Evolutionary conservation across 2,797 vertebrate species (phyloP), one percentile per base, ranked within the genome.

Genomic region (Tadarida brasiliensis): DNA sequence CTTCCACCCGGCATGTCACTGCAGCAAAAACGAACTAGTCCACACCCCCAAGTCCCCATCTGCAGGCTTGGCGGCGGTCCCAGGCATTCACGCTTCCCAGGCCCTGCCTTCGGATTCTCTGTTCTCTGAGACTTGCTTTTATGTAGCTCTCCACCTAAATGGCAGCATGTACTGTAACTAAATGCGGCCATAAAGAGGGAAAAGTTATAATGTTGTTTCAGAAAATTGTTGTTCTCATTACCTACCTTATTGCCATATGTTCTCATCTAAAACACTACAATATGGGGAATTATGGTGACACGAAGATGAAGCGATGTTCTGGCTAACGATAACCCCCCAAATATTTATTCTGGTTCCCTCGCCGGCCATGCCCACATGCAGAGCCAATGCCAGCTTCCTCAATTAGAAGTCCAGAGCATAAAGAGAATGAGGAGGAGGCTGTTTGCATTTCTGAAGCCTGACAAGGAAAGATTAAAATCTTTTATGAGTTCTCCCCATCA

Each of bases 361-460:
- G 96, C 19, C 30, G 98, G 96, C 77, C 24, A 91, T 77, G 91
- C 92, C 61, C 97, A 96, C 97, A 97, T 98, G 93, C 98, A 98
- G 98, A 98, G 98, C 98, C 98, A 98, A 98, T 97, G 96, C 96
- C 96, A 11, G 88, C 85, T 98, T 97, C 94, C 93, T 98, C 98
- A 98, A 98, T 98, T 97, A 96, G 96, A 47, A 80, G 94, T 96
- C 95, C 97, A 91, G 97, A 89, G 87, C 92, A 97, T 77, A 96
- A 93, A 96, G 92, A 98, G 97, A 98, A 97, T 86, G 97, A 97
- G 90, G 89, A 96, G 87, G 90, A 97, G 87, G 97, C 96, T 61
- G 81, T 97, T 97, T 95, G 96, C 85, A 5, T 97, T 98, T 96
- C 88, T 84, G 90, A 98, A 97, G 94, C 57, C 87, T 2, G 61